A percentile compares a stretch with the other conserved stretches of the same genome.
Conservation (phyloP, 2,888 invertebrate species). For the Miltochrista miniata region DNA sequence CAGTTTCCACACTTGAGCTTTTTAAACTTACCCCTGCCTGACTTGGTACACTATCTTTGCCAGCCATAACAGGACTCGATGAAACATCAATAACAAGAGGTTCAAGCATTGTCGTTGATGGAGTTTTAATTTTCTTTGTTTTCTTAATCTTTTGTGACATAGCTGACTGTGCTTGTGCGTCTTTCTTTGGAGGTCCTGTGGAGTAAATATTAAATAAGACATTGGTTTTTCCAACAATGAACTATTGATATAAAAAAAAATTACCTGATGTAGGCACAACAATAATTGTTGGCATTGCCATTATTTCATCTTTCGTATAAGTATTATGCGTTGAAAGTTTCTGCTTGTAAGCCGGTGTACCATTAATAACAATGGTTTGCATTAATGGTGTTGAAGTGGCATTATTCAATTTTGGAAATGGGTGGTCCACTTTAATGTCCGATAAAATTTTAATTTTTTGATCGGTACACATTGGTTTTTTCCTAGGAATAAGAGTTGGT, state of each 20-base stretch:
- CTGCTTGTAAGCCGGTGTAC: slow-evolving; percentile 64
- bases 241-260: neutral
- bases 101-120: slow-evolving; percentile 37
- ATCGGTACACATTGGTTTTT: slow-evolving; percentile 48
- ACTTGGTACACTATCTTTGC: slow-evolving; percentile 12
- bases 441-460: slow-evolving; percentile 70
- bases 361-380: slow-evolving; percentile 70
- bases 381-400: slow-evolving; percentile 66
- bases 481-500: slow-evolving; percentile 25
- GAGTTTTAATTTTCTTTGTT: slow-evolving; percentile 25
- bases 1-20: slow-evolving; percentile 24
- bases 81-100: slow-evolving; percentile 58
- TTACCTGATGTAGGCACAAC: slow-evolving; percentile 70
- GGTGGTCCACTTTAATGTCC: slow-evolving; percentile 65
- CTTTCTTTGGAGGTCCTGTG: slow-evolving; percentile 46
- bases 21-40: slow-evolving; percentile 17
- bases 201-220: slow-evolving; percentile 12
- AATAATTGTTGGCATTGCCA: slow-evolving; percentile 82
- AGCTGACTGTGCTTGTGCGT: slow-evolving; percentile 32
- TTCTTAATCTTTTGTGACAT: slow-evolving; percentile 30
- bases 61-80: slow-evolving; percentile 20
- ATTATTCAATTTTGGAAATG: slow-evolving; percentile 44
- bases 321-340: slow-evolving; percentile 36
- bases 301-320: slow-evolving; percentile 74
- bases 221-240: neutral